Evolutionary conservation across 1,140 invertebrate species (phyloP), one percentile per base, ranked within the genome.

Genomic region (Drosophila lacertosa): DNA sequence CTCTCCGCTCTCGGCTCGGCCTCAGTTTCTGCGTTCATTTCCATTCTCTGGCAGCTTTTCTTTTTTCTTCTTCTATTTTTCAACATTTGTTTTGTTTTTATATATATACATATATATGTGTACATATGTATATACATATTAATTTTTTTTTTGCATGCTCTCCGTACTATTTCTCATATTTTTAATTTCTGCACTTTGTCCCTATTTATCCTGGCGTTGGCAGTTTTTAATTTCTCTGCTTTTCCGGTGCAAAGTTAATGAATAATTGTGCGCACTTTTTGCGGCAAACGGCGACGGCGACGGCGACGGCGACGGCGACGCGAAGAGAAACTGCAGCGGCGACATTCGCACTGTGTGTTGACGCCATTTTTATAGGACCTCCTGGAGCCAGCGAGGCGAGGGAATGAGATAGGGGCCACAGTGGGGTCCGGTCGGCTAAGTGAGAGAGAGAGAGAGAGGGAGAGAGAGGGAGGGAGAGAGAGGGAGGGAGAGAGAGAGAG

Each of bases 121-220:
- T n/a, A n/a, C n/a, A n/a, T 42, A 26, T 26, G 7, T 6, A 5
- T 6, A 29, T 29, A 29, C 26, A 29, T 13, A 7, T 47, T 35
- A 40, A 24, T 62, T 9, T 40, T 20, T 29, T 37, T 37, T 37
- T 20, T 53, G 39, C 40, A 50, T 35, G 39, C 44, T 50, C 64
- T 58, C 39, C 74, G 60, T 86, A 72, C 77, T 88, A 89, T 88
- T 88, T 89, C 82, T 88, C 83, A 88, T 88, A 88, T 88, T 88
- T 88, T 88, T 88, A 88, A 88, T 88, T 88, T 88, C 82, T 88
- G 82, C 82, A 88, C 82, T 88, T 88, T 88, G 82, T 88, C 83
- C 82, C 82, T 88, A 88, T 88, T 88, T 88, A 88, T 88, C 82
- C 82, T 88, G 82, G 82, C 82, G 82, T 88, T 88, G 82, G 82